Evolutionary conservation across 1,140 invertebrate genomes (phyloP), one percentile per base, ranked within the genome.

Genomic region (Phortica variegata): DNA sequence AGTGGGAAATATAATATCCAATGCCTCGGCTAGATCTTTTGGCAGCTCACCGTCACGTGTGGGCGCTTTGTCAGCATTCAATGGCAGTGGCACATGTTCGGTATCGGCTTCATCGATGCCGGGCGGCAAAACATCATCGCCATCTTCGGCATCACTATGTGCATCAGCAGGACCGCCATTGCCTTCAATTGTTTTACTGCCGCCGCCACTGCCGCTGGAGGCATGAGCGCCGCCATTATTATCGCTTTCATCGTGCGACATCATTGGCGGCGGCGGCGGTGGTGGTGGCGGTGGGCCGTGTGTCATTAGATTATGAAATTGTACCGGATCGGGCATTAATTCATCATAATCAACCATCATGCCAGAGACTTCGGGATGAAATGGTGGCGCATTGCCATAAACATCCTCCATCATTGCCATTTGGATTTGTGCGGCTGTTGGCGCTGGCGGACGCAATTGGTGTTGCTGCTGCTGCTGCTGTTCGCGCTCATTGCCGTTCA

Each of bases 1-100:
- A 41, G 66, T 58, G 1, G 85, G 85, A 52, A 87, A 88, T 45
- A 88, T 86, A 6, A 88, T 87, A 57, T 87, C 82, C 3, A 88
- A 73, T 0, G 86, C 85, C 36, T 85, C 85, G 56, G 87, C 85
- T 37, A 88, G 77, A 75, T 87, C 86, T 49, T 83, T 79, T 1
- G 83, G 83, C 7, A 84, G 54, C 4, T 77, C 77, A 29, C 73
- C 61, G 39, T 60, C 63, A 10, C 52, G 37, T 10, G 54, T 32
- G 40, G 52, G 53, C 19, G 43, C 47, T n/a, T n/a, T n/a, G 10
- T 46, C 54, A 0, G 43, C 36, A 6, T 55, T 65, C 16, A 70
- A 44, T n/a, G 73, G 53, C n/a, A 65, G 65, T 4, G 63, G 31
- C 10, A 53, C 52, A 10, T 58, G 38, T 47, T 76, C 74, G 0